phyloP scores from a whole-genome alignment of 1,140 invertebrate genomes.

The Cotesia typhae region DNA sequence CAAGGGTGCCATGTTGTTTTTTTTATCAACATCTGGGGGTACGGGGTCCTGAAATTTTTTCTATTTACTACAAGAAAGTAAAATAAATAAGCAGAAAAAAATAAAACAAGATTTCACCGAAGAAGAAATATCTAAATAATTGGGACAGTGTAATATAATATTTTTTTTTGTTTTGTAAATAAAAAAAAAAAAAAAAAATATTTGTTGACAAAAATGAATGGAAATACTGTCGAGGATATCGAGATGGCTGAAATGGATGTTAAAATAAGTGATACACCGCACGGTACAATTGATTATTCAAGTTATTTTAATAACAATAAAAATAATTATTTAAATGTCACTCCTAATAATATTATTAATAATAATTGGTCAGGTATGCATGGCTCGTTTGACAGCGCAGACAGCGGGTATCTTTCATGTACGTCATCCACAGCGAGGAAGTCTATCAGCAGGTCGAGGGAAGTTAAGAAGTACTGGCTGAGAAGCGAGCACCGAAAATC shows the following conservation, averaged over 20 bases:
- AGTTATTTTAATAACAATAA: too few relatives aligned
- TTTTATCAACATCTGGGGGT: too few relatives aligned
- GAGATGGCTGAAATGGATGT: constrained; percentile 44
- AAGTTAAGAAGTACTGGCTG: constrained; percentile 40
- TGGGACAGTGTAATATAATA: constrained; percentile 3
- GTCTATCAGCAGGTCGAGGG: constrained; percentile 24
- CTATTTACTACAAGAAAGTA: neutral
- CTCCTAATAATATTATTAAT: constrained; percentile 19
- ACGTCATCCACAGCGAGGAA: constrained; percentile 43
- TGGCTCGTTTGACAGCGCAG: constrained; percentile 42
- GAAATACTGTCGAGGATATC: constrained; percentile 24
- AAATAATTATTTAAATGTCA: constrained; percentile 3
- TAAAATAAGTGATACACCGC: constrained; percentile 36
- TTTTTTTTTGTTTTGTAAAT: neutral
- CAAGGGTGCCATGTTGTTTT: neutral
- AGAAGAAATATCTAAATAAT: constrained; percentile 3
- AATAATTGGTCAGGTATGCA: constrained; percentile 25
- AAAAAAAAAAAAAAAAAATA: constrained; percentile 7
- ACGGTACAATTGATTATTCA: too few relatives aligned
- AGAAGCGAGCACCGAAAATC: constrained; percentile 43
- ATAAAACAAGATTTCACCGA: constrained; percentile 11
- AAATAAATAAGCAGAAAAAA: neutral
- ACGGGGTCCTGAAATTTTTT: neutral
- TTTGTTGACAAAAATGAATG: constrained; percentile 7
- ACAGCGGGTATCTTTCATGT: constrained; percentile 55